Evolutionary conservation across 2,113 vertebrate genomes (phyloP), one percentile per base, ranked within the genome.

Genomic region (Nematolebias whitei): DNA sequence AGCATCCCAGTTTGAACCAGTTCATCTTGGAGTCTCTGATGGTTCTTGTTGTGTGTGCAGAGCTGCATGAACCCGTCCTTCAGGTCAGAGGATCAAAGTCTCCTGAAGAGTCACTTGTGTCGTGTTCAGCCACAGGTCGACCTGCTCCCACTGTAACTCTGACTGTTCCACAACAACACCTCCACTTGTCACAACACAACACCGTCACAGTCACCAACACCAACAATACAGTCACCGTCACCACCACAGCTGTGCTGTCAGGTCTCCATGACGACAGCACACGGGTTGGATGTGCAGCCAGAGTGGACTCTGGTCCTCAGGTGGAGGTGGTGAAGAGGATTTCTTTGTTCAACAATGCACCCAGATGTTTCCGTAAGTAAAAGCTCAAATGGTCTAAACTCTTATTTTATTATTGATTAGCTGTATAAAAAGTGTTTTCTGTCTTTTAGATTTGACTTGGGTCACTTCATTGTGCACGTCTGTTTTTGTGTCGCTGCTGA

Each of bases 41-140:
- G 6, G 13, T 43, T 2, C 35, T 13, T 47, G 2, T 47, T 22
- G 12, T 63, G 5, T 23, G 0, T 19, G 4, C 78, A 89, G 87
- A 89, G 73, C 72, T 86, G 48, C 72, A 85, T 55, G 38, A 20
- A 43, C 66, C 87, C 11, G 3, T 51, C 0, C 49, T 87, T 1
- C 35, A 64, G 0, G 51, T 87, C 12, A 32, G 2, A 51, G 14
- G 24, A 7, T 55, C 68, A 26, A 18, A 35, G 29, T 62, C 52
- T 20, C 0, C 53, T 56, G 68, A 14, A 4, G 68, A 57, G 43
- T 24, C 20, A 1, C 2, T 49, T 0, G 71, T 89, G 50, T 71
- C 74, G 63, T 84, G 86, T 72, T 85, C 76, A 19, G 83, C 62
- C 58, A 84, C 70, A 23, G 78, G 64, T 41, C 64, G 50, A 24